Conservation (phyloP, 2,888 invertebrate species). For the Nomada ferruginata region DNA sequence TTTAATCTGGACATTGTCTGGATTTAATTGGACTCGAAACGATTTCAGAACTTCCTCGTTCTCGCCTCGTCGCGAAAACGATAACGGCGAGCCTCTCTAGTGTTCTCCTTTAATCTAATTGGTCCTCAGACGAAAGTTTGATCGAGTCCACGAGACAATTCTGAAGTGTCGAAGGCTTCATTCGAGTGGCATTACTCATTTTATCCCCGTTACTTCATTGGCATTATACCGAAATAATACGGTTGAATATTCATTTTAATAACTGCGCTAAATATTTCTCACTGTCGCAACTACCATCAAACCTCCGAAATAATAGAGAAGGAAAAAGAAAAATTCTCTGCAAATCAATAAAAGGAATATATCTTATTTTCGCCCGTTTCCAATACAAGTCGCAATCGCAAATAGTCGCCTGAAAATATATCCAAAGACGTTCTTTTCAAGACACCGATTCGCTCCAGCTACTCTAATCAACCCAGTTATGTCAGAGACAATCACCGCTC, state of each 20-base stretch:
- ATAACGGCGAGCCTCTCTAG: conserved; percentile 58
- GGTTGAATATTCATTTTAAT: too few species aligned
- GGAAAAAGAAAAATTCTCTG: too few species aligned
- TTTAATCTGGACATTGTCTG: conserved; percentile 68
- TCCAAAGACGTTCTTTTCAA: conserved; percentile 7
- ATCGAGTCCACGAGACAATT: conserved; percentile 50
- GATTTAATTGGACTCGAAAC: conserved; percentile 67
- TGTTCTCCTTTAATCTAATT: conserved; percentile 56
- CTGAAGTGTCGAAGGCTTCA: neutral
- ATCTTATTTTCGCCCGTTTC: neutral
- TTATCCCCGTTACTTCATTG: too few species aligned
- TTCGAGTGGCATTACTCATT: neutral
- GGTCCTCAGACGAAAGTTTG: conserved; percentile 58
- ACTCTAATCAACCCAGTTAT: conserved; percentile 60
- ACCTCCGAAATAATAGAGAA: too few species aligned
- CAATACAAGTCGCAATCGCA: conserved; percentile 16
- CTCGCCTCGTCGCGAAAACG: conserved; percentile 61
- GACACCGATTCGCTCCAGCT: conserved; percentile 18
- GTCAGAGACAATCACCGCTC: conserved; percentile 58
- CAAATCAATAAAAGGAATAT: too few species aligned
- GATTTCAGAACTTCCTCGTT: conserved; percentile 65
- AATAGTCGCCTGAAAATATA: neutral
- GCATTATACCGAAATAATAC: too few species aligned
- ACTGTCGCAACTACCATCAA: too few species aligned
- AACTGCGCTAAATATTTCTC: too few species aligned